Evolutionary conservation across 2,113 vertebrate species (phyloP).

Genomic region (Thryonomys swinderianus): DNA sequence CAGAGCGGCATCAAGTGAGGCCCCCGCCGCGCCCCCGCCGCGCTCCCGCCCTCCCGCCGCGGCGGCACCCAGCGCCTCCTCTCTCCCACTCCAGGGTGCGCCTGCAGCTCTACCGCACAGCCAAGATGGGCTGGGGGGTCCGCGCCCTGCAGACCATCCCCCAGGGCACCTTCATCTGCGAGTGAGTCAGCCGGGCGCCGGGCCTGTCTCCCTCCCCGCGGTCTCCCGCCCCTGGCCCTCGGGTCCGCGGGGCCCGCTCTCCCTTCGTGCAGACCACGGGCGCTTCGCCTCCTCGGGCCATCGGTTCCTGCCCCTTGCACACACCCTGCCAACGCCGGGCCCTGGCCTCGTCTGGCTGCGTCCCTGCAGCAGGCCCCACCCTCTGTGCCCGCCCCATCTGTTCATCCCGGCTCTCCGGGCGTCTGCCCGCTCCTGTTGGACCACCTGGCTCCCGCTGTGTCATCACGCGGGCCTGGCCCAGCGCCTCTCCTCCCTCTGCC

Average conservation of each 20-base stretch:
- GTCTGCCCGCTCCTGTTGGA: not conserved
- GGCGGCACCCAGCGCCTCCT: not conserved
- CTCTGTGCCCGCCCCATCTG: fast-evolving
- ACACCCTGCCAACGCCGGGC: not conserved
- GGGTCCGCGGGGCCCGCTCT: not conserved
- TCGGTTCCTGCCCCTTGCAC: not conserved
- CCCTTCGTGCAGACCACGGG: too few relatives aligned
- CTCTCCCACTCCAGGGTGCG: slow-evolving; percentile 88
- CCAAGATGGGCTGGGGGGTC: slow-evolving; percentile 97
- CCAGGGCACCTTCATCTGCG: slow-evolving; percentile 96
- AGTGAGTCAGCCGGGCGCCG: slow-evolving; percentile 84
- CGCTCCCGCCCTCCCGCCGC: not conserved
- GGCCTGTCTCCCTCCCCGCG: not conserved
- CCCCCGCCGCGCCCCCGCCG: not conserved
- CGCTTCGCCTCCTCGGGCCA: not conserved
- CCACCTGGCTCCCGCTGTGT: not conserved
- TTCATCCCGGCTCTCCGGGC: not conserved
- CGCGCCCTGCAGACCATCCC: slow-evolving; percentile 94
- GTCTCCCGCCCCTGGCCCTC: not conserved
- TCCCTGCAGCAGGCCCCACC: too few relatives aligned
- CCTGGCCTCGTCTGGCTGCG: not conserved
- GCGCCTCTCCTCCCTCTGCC: not conserved
- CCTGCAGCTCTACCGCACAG: slow-evolving; percentile 94
- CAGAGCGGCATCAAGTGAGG: slow-evolving; percentile 95
- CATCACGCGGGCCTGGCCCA: not conserved